Conservation (phyloP, 2,888 invertebrate genomes). For the Caprella mutica region DNA sequence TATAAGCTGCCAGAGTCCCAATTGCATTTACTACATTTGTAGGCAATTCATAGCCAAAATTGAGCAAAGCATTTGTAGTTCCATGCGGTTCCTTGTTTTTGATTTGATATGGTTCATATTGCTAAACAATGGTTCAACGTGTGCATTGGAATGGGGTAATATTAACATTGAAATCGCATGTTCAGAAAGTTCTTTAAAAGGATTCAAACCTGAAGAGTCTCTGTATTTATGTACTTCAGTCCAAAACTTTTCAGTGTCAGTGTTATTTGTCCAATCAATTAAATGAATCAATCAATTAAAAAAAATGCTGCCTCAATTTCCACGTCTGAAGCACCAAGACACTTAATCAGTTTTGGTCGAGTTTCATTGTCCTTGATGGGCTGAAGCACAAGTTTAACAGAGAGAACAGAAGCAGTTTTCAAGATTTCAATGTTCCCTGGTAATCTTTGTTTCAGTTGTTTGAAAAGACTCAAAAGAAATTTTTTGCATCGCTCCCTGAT, state of each 20-base stretch:
- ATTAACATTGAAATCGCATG: not conserved
- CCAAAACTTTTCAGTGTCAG: slow-evolving; percentile 5
- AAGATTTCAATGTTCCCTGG: not conserved
- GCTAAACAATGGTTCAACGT: too few species aligned
- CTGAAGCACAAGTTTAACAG: not conserved
- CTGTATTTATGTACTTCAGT: not conserved
- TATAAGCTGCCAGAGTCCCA: too few species aligned
- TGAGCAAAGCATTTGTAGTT: too few species aligned
- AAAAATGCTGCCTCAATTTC: not conserved
- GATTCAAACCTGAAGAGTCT: slow-evolving; percentile 1
- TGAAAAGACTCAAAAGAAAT: not conserved
- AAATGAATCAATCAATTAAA: not conserved
- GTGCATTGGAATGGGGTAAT: slow-evolving; percentile 3
- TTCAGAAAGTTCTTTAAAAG: slow-evolving; percentile 2
- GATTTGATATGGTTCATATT: too few species aligned
- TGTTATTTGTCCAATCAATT: slow-evolving; percentile 2
- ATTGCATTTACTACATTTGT: too few species aligned
- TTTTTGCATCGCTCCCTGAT: not conserved
- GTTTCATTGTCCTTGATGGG: not conserved
- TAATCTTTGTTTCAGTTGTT: not conserved
- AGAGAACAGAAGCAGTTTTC: not conserved
- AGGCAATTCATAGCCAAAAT: too few species aligned
- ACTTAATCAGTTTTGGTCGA: not conserved
- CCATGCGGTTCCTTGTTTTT: too few species aligned
- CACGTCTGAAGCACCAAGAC: not conserved